Evolutionary conservation across 2,797 vertebrate species (phyloP), one percentile per base, ranked within the genome.

Genomic region (Melanotaenia nigrans): DNA sequence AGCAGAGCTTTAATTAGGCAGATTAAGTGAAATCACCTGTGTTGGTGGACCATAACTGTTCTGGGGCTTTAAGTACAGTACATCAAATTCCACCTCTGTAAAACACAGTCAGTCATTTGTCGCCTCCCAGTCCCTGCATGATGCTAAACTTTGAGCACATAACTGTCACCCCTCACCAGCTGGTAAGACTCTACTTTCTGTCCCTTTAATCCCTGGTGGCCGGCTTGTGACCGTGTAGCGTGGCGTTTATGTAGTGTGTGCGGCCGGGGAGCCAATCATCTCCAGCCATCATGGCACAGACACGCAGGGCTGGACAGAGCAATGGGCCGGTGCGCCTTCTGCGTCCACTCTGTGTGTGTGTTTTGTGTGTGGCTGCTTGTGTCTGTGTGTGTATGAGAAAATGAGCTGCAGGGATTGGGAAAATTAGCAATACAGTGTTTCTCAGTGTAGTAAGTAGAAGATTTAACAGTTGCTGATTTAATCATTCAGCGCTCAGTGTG

Each of bases 261-360:
- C 40, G 77, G 86, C 83, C 82, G 76, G 85, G 74, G 87, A 89
- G 91, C 92, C 92, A 91, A 92, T 93, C 92, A 93, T 94, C 87
- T 90, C 84, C 88, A 87, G 85, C 90, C 90, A 92, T 94, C 88
- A 94, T 92, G 83, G 89, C 90, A 89, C 78, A 91, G 93, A 93
- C 86, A 92, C 87, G 92, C 89, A 90, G 92, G 89, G 79, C 88
- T 94, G 88, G 87, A 89, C 87, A 91, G 85, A 86, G 87, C 90
- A 92, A 92, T 93, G 93, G 90, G 88, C 91, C 87, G 68, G 75
- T 81, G 81, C 82, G 55, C 72, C 62, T 79, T 80, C 80, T 85
- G 77, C 73, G 68, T 85, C 61, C 66, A 32, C 25, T 42, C 40
- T 42, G 3, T 69, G n/a, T 83, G 60, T 73, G 78, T 71, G 68